These are phyloP conservation scores for Nannoperca obscura DNA, from an alignment of 2,797 vertebrate genomes.

Conservation along the genomic window DNA sequence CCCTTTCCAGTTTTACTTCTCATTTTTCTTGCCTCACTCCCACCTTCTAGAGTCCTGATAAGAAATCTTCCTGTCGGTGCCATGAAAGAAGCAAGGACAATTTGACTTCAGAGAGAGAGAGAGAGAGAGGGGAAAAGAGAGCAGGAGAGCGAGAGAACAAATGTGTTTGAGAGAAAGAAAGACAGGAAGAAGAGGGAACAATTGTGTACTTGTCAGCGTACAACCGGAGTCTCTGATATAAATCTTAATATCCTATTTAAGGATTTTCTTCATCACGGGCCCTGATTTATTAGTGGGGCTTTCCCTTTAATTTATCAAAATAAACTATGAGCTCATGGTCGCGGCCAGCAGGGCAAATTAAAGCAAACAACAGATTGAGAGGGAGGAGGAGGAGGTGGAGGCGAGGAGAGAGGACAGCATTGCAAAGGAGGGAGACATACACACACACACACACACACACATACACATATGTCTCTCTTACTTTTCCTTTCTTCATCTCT, in stretches of 20 bases:
- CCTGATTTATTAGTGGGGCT: slow-evolving; percentile 81
- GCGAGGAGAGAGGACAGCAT: neutral
- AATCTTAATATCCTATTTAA: slow-evolving; percentile 87
- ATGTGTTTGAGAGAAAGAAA: slow-evolving; percentile 46
- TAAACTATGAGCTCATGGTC: slow-evolving; percentile 72
- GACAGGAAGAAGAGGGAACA: slow-evolving; percentile 62
- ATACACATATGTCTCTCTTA: slow-evolving; percentile 25
- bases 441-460: slow-evolving; percentile 6
- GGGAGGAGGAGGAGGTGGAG: neutral
- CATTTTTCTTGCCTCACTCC: slow-evolving; percentile 12
- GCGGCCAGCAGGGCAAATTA: slow-evolving; percentile 66
- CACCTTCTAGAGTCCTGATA: slow-evolving; percentile 59
- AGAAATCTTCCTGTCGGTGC: slow-evolving; percentile 61
- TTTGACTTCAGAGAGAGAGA: slow-evolving; percentile 63
- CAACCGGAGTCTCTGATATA: slow-evolving; percentile 77
- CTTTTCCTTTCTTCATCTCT: slow-evolving; percentile 35
- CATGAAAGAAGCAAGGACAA: slow-evolving; percentile 61
- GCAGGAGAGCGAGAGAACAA: slow-evolving; percentile 35
- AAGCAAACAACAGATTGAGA: slow-evolving; percentile 68
- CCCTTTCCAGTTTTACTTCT: slow-evolving; percentile 34
- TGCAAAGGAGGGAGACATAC: slow-evolving; percentile 12
- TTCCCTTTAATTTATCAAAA: slow-evolving; percentile 82
- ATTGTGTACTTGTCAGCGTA: slow-evolving; percentile 81
- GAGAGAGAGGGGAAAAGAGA: neutral
- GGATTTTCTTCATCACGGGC: slow-evolving; percentile 82